A percentile compares a stretch with the other conserved stretches of the same genome.
These are phyloP conservation scores for Acrossocheilus wenchowensis DNA, from an alignment of 2,797 vertebrate genomes.

Conservation along the genomic window DNA sequence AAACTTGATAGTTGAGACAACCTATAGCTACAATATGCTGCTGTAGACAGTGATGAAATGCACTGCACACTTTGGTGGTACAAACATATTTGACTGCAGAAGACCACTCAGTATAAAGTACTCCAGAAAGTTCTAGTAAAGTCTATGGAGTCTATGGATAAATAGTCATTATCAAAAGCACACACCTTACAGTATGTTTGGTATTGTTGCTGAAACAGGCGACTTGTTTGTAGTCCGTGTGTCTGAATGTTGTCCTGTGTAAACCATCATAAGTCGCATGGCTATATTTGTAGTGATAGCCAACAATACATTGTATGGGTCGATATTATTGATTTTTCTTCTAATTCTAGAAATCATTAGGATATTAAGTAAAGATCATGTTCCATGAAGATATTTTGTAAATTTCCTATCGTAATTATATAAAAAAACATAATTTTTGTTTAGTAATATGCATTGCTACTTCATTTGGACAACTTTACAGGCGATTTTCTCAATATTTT, in stretches of 20 bases:
- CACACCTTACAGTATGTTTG: conserved; percentile 31
- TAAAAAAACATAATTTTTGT: too few relatives aligned
- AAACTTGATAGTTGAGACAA: background rate
- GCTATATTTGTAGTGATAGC: too few relatives aligned
- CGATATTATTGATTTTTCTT: too few relatives aligned
- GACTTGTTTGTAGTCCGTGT: conserved; percentile 41
- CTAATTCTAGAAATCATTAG: too few relatives aligned
- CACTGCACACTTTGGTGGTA: background rate
- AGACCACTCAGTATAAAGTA: background rate
- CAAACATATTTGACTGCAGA: background rate
- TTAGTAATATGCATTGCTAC: too few relatives aligned
- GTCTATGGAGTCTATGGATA: background rate
- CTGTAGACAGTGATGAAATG: background rate
- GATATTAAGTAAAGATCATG: too few relatives aligned
- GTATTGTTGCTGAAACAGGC: conserved; percentile 42
- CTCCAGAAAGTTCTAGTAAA: background rate
- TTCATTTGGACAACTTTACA: too few relatives aligned
- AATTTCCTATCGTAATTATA: too few relatives aligned
- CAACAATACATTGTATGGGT: too few relatives aligned
- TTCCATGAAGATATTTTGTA: too few relatives aligned
- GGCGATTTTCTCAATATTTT: too few relatives aligned
- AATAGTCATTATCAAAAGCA: background rate
- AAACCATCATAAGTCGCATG: too few relatives aligned
- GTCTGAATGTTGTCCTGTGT: conserved; percentile 41
- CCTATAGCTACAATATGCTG: background rate